These are phyloP conservation scores for Thripadectes ignobilis DNA, from an alignment of 2,797 vertebrate species.

Conservation along the genomic window DNA sequence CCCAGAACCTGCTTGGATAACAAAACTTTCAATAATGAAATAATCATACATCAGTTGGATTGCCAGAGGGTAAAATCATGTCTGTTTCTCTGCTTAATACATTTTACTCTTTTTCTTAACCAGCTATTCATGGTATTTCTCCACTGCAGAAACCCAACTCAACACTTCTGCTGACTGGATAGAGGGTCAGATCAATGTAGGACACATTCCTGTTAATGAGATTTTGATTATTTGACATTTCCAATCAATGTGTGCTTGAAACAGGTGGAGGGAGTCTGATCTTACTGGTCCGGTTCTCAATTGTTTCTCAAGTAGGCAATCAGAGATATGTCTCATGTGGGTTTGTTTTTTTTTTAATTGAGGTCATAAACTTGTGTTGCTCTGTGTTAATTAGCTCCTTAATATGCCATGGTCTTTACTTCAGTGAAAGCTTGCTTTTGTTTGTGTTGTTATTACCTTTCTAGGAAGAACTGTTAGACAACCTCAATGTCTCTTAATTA, in stretches of 20 bases:
- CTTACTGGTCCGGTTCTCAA: conserved; percentile 2
- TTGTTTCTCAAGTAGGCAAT: conserved; percentile 26
- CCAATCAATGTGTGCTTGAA: conserved; percentile 47
- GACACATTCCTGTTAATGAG: conserved; percentile 57
- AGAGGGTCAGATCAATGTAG: conserved; percentile 44
- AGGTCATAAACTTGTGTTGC: not conserved
- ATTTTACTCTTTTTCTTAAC: conserved; percentile 10
- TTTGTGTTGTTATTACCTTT: not conserved
- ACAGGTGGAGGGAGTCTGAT: conserved; percentile 5
- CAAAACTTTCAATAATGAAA: conserved; percentile 39
- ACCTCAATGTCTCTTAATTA: not conserved
- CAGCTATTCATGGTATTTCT: not conserved
- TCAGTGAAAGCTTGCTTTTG: not conserved
- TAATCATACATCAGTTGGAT: conserved; percentile 1
- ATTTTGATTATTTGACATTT: conserved; percentile 66
- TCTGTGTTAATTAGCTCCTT: conserved; percentile 31
- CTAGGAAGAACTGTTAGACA: not conserved
- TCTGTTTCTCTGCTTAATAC: not conserved
- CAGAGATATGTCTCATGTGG: not conserved
- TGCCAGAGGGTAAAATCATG: not conserved
- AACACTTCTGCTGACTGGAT: conserved; percentile 24
- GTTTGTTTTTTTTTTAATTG: not conserved
- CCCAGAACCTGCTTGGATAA: not conserved
- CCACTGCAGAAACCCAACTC: not conserved
- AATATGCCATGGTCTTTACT: not conserved